Percentiles rank a stretch among this genome's conserved stretches.
Evolutionary conservation across 1,140 invertebrate genomes (phyloP).

Genomic region (Drosophila pruinosa): DNA sequence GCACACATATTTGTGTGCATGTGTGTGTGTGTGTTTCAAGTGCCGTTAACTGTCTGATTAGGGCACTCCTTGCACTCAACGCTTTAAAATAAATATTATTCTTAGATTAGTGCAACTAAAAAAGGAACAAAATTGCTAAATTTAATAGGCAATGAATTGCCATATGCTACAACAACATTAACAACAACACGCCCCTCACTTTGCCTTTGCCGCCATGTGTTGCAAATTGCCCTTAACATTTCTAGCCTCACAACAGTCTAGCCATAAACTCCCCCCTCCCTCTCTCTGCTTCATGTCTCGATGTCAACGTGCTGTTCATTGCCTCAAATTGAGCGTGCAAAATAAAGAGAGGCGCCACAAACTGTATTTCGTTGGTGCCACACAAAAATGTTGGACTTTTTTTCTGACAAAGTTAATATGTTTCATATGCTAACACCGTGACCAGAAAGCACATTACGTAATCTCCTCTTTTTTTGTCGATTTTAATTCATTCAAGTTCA

Average conservation of each 20-base stretch:
- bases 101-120: conserved; percentile 68
- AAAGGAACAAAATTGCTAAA: conserved; percentile 14
- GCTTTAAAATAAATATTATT: conserved; percentile 80
- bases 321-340: conserved; percentile 71
- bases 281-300: conserved; percentile 3
- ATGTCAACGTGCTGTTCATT: conserved; percentile 59
- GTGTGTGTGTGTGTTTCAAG: conserved; percentile 39
- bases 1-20: conserved; percentile 5
- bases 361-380: background rate
- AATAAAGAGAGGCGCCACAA: conserved; percentile 45
- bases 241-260: conserved; percentile 8
- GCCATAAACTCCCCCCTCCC: background rate
- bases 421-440: conserved; percentile 36
- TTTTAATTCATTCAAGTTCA: conserved; percentile 30
- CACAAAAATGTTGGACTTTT: background rate
- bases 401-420: conserved; percentile 35
- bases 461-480: background rate
- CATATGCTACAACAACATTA: conserved; percentile 45
- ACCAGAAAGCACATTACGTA: conserved; percentile 1
- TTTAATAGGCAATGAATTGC: conserved; percentile 64
- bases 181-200: conserved; percentile 31
- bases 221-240: conserved; percentile 36
- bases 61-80: conserved; percentile 60
- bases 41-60: conserved; percentile 76
- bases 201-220: conserved; percentile 21